Evolutionary conservation across 2,888 invertebrate species (phyloP).

Genomic region (Torymus aiolomorphi): DNA sequence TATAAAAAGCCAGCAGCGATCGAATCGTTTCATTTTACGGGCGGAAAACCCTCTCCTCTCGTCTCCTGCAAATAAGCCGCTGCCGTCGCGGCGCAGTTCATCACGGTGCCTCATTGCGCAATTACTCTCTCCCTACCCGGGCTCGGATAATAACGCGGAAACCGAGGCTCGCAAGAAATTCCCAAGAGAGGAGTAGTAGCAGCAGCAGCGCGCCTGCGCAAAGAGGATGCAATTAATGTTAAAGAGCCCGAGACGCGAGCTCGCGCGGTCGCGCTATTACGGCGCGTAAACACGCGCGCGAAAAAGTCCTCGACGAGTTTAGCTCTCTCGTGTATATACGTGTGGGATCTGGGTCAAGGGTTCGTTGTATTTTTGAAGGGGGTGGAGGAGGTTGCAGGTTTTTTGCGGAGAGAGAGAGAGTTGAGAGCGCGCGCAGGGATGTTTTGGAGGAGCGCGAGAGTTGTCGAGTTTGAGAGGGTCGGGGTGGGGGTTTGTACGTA

Average conservation of each 20-base stretch:
- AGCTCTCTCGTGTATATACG: too few relatives aligned
- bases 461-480: too few relatives aligned
- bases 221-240: slow-evolving; percentile 73
- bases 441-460: too few relatives aligned
- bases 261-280: slow-evolving; percentile 58
- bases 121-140: slow-evolving; percentile 44
- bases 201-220: slow-evolving; percentile 51
- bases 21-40: neutral
- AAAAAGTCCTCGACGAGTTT: slow-evolving; percentile 39
- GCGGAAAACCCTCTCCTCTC: too few relatives aligned
- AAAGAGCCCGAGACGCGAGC: slow-evolving; percentile 67
- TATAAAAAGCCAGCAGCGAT: neutral
- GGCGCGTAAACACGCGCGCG: slow-evolving; percentile 61
- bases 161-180: slow-evolving; percentile 45
- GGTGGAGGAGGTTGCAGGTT: neutral
- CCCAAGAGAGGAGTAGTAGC: slow-evolving; percentile 34
- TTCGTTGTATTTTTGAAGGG: slow-evolving; percentile 16
- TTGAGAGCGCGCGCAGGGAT: too few relatives aligned
- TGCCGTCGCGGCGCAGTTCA: slow-evolving; percentile 3
- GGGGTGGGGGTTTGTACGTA: too few relatives aligned
- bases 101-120: slow-evolving; percentile 53
- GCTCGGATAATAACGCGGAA: slow-evolving; percentile 54
- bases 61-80: too few relatives aligned
- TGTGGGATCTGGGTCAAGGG: slow-evolving; percentile 44
- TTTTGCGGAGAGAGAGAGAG: neutral